Base-by-base conservation (phyloP, 2,113 vertebrate genomes). In the Peromyscus maniculatus region DNA sequence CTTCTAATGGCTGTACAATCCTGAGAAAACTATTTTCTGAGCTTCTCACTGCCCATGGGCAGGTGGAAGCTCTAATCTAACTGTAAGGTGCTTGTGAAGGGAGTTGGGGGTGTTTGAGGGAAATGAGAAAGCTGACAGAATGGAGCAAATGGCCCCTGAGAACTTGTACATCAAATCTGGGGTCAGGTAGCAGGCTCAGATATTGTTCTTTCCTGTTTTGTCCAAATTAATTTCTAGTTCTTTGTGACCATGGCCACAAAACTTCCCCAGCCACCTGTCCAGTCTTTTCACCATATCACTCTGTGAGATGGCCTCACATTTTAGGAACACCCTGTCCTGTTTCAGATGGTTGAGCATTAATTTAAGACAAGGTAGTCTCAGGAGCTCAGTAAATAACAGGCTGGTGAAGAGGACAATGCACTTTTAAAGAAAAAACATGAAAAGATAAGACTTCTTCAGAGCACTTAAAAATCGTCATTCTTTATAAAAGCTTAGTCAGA, bases 321-420 rank as follows among this genome's bases (percentile, higher is more conserved):
- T 96, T 57, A 95, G 64, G 86, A 74, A 86, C 39, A 52, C 21
- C 19, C 10, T 89, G 1, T 91, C 80, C 83, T 83, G 96, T 86
- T 80, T 84, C 39, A 96, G 86, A 92, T 72, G 66, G 28, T 87
- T 77, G 31, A 36, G 28, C 57, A 57, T 95, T 96, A 93, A 95
- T 96, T 97, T 90, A 94, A 91, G 82, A 91, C 80, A 96, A 91
- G 96, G 82, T 93, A 49, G 59, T 2, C 95, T 96, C 86, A 87
- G 49, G 39, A 89, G n/a, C 52, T 96, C 59, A 93, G 91, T 77
- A 96, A 97, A 94, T 66, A 91, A 71, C 66, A 43, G 36, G 13
- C 67, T 92, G 33, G 16, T 33, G 55, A 95, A 87, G 59, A 92
- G 82, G 39, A 91, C 62, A 66, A 84, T 91, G 55, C 57, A 83